Evolutionary conservation across 2,797 vertebrate species (phyloP).

Genomic region (Momotus momota): DNA sequence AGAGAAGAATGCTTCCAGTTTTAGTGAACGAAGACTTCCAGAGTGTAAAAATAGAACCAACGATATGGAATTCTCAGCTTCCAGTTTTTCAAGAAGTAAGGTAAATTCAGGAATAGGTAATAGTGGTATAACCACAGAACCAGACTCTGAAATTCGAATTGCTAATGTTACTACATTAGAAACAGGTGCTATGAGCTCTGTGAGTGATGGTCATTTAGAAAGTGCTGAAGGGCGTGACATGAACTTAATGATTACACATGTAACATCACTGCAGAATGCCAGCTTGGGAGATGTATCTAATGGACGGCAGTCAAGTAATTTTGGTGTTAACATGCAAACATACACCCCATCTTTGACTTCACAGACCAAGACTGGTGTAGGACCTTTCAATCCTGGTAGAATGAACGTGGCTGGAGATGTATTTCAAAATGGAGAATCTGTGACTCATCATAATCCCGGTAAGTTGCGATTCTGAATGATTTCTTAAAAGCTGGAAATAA

Average conservation of each 20-base stretch:
- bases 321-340: conserved; percentile 84
- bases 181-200: conserved; percentile 77
- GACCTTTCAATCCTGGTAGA: conserved; percentile 96
- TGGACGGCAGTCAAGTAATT: conserved; percentile 91
- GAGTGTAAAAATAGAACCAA: conserved; percentile 82
- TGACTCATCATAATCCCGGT: conserved; percentile 93
- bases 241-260: conserved; percentile 97
- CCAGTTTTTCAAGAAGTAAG: conserved; percentile 86
- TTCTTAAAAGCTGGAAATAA: background rate
- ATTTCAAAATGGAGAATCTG: conserved; percentile 94
- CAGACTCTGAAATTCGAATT: conserved; percentile 96
- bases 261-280: conserved; percentile 92
- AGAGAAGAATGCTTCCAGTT: conserved; percentile 82
- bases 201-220: conserved; percentile 78
- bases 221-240: conserved; percentile 85
- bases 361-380: conserved; percentile 84
- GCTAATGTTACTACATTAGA: conserved; percentile 97
- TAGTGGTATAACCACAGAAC: conserved; percentile 93
- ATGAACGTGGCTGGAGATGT: conserved; percentile 88
- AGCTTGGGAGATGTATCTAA: conserved; percentile 86
- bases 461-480: conserved; percentile 38
- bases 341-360: conserved; percentile 86
- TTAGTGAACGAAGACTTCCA: conserved; percentile 79
- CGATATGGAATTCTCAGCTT: conserved; percentile 82
- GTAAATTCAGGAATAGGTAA: conserved; percentile 82